Evolutionary conservation across 2,113 vertebrate species (phyloP).

Genomic region (Chiloscyllium plagiosum): DNA sequence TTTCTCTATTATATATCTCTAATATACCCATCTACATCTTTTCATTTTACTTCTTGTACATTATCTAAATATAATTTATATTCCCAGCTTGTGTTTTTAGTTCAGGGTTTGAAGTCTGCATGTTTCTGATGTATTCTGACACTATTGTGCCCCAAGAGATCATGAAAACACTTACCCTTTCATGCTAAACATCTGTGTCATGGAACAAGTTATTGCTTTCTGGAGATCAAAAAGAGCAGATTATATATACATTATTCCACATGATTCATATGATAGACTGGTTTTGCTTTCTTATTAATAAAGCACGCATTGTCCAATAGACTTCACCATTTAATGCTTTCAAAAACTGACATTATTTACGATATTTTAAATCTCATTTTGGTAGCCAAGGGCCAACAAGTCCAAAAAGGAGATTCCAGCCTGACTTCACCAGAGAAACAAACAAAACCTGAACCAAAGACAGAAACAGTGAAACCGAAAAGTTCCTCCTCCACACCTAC

Average conservation of each 20-base stretch:
- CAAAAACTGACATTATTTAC: neutral
- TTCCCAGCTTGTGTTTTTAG: neutral
- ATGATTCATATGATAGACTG: neutral
- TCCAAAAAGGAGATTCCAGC: conserved; percentile 52
- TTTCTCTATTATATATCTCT: neutral
- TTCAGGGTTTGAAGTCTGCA: neutral
- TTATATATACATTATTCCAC: neutral
- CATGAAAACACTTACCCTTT: neutral
- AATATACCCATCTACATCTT: neutral
- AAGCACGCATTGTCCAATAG: neutral
- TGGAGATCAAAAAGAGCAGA: neutral
- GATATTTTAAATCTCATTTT: conserved; percentile 16
- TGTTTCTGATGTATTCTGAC: neutral
- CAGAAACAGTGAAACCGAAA: conserved; percentile 61
- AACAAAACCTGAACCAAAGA: conserved; percentile 61
- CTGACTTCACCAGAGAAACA: conserved; percentile 62
- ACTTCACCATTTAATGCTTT: neutral
- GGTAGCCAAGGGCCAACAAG: conserved; percentile 59
- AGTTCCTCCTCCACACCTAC: conserved; percentile 56
- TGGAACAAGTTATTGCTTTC: neutral
- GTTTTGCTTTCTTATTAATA: neutral
- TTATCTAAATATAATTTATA: neutral
- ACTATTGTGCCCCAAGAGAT: neutral
- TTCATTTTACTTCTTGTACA: neutral
- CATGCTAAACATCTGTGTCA: neutral